Base-by-base conservation (phyloP, 2,113 vertebrate species). In the Pungitius pungitius region DNA sequence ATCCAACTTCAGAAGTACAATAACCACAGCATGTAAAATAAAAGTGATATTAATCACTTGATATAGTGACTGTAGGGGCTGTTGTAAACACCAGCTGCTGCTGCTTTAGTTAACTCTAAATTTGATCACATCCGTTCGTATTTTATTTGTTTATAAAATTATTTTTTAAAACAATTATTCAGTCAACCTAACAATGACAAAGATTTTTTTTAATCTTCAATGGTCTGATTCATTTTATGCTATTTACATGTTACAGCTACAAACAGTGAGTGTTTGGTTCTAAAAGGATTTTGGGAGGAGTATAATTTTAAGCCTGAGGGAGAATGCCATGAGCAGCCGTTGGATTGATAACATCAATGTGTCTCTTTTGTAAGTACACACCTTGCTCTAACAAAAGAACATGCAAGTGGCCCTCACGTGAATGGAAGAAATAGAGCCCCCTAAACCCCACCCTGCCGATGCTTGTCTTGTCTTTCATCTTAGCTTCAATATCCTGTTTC, bases 401-500 rank as follows among this genome's bases (percentile, higher is more conserved):
- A 69, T 62, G 56, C 33, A 76, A 87, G 75, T 82, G 80, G 80
- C 79, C 65, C 75, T 85, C 62, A 69, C 64, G 40, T 66, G 65
- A 86, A 76, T 61, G 67, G 71, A 80, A 80, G 74, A 88, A 84
- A 85, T 49, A 62, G 33, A 76, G 67, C 65, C 61, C 64, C 61
- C 10, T 35, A 27, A 54, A 72, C 60, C 40, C 78, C 56, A 75
- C 69, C 72, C 74, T 55, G 49, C 30, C 60, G 59, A 26, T 8
- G 30, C 24, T 65, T 55, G 69, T 39, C 73, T 80, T 37, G n/a
- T 75, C 73, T 89, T 89, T 87, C 73, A 87, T 84, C 71, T 84
- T 60, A 39, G 51, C 62, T 69, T 75, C 47, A 83, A 86, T 85
- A 88, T 90, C 81, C 59, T 22, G 47, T 86, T 86, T 86, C 69